Evolutionary conservation across 2,888 invertebrate species (phyloP).

Genomic region (Lumbricus terrestris): DNA sequence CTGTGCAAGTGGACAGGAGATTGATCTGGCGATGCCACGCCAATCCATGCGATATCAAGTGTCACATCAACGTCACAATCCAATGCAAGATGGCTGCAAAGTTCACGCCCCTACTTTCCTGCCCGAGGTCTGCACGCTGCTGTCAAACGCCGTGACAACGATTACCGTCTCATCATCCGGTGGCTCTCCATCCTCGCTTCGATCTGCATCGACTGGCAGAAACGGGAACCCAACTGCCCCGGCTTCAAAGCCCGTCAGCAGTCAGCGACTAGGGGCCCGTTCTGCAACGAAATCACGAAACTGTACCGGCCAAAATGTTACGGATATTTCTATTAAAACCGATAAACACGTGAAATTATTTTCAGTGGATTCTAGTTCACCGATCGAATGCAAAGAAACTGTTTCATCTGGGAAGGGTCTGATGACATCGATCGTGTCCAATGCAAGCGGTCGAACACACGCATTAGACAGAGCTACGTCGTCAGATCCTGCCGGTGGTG

Average conservation of each 20-base stretch:
- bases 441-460: background rate
- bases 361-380: background rate
- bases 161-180: background rate
- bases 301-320: background rate
- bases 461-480: background rate
- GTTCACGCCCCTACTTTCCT: conserved; percentile 51
- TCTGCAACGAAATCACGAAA: background rate
- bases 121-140: conserved; percentile 49
- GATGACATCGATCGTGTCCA: background rate
- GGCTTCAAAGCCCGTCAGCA: background rate
- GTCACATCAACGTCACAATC: background rate
- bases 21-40: conserved; percentile 15
- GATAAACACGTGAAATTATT: background rate
- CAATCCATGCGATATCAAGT: conserved; percentile 18
- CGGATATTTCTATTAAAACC: background rate
- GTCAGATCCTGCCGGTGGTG: background rate
- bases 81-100: conserved; percentile 32
- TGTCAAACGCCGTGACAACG: background rate
- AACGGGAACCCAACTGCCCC: background rate
- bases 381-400: background rate
- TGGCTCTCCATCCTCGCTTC: background rate
- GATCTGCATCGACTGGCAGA: background rate
- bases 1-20: conserved; percentile 5
- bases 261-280: background rate
- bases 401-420: background rate